Evolutionary conservation across 1,140 invertebrate genomes (phyloP).

Genomic region (Pseudomyrmex dendroicus): DNA sequence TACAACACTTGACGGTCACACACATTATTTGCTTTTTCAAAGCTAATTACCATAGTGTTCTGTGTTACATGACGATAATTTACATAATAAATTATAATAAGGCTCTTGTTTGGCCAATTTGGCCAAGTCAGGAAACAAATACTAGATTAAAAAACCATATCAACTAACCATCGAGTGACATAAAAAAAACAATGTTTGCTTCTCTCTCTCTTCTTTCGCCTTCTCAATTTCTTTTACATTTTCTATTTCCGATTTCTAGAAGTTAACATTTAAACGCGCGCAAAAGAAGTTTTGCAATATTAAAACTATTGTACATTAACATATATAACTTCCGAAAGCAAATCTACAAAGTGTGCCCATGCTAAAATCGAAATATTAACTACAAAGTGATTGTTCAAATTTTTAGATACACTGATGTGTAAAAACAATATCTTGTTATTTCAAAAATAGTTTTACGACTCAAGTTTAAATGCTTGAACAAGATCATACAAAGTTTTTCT

Average conservation of each 20-base stretch:
- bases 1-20: slow-evolving; percentile 14
- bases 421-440: not conserved
- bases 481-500: slow-evolving; percentile 3
- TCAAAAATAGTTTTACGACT: slow-evolving; percentile 1
- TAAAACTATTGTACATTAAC: too few species aligned
- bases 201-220: too few species aligned
- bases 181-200: slow-evolving; percentile 5
- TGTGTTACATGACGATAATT: slow-evolving; percentile 25
- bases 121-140: slow-evolving; percentile 23
- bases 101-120: slow-evolving; percentile 29
- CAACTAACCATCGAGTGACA: slow-evolving; percentile 29
- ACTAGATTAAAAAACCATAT: slow-evolving; percentile 26
- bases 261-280: too few species aligned
- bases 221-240: not conserved
- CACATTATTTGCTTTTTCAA: not conserved
- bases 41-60: slow-evolving; percentile 20
- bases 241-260: not conserved
- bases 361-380: too few species aligned
- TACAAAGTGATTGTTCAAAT: too few species aligned
- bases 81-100: slow-evolving; percentile 40
- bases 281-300: too few species aligned
- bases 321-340: too few species aligned
- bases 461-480: not conserved
- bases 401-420: too few species aligned
- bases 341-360: too few species aligned